These are phyloP conservation scores for Triplophysa tibetana DNA, from an alignment of 2,113 vertebrate species.

Conservation along the genomic window DNA sequence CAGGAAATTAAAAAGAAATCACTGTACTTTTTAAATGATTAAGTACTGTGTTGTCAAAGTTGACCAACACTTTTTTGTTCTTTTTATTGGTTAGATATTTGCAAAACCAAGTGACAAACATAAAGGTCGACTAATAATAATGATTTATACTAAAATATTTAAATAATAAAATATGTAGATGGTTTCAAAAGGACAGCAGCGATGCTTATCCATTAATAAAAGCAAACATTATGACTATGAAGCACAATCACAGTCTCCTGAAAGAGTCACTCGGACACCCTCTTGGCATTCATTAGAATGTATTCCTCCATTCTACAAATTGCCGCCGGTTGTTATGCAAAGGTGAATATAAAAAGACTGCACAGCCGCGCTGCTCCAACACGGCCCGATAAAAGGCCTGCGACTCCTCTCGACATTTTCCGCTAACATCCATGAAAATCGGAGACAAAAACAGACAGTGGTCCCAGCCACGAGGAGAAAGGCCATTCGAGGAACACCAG, in stretches of 20 bases:
- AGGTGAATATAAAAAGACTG: constrained; percentile 46
- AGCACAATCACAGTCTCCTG: neutral
- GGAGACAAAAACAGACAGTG: constrained; percentile 54
- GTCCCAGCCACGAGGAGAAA: constrained; percentile 52
- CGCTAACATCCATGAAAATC: constrained; percentile 62
- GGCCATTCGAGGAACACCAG: constrained; percentile 52
- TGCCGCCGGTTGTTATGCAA: constrained; percentile 53
- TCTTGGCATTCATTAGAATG: constrained; percentile 50
- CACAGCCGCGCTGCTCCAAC: constrained; percentile 35
- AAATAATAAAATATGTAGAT: too few species aligned
- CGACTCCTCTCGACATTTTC: constrained; percentile 54
- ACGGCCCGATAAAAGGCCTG: constrained; percentile 50
- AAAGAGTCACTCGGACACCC: neutral
- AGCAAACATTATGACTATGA: too few species aligned
- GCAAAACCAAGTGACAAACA: too few species aligned
- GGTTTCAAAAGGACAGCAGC: too few species aligned
- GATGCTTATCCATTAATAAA: too few species aligned
- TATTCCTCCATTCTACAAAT: constrained; percentile 42
- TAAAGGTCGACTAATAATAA: too few species aligned
- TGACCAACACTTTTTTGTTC: too few species aligned
- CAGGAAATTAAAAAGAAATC: too few species aligned
- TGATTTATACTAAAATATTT: too few species aligned
- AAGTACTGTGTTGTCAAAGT: too few species aligned
- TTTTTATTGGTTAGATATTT: too few species aligned
- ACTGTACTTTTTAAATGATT: too few species aligned